These are phyloP conservation scores for Trinorchestia longiramus DNA, from an alignment of 1,140 invertebrate genomes.

Conservation along the genomic window DNA sequence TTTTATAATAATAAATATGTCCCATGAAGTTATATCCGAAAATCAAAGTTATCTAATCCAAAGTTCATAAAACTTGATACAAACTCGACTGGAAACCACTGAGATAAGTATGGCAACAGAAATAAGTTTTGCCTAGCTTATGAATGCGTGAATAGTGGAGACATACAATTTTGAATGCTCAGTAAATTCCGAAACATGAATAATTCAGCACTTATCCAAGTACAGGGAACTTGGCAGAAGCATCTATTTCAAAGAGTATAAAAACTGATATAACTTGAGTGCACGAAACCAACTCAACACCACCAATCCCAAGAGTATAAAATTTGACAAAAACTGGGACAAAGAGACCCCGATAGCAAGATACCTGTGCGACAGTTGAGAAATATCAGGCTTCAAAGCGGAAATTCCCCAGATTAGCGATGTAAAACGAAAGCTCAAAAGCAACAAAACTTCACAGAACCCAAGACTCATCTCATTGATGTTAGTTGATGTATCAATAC, in stretches of 20 bases:
- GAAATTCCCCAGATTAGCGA: background rate
- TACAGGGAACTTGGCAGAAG: background rate
- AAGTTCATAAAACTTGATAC: too few species aligned
- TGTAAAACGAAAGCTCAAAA: background rate
- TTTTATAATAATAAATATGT: too few species aligned
- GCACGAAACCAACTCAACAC: background rate
- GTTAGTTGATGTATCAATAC: too few species aligned
- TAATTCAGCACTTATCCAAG: background rate
- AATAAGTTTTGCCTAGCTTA: too few species aligned
- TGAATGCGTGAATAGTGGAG: too few species aligned
- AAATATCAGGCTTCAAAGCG: background rate
- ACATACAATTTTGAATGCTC: background rate
- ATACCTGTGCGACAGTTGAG: background rate
- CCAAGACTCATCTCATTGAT: background rate
- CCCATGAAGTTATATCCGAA: too few species aligned
- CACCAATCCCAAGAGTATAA: background rate
- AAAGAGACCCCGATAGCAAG: background rate
- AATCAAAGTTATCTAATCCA: too few species aligned
- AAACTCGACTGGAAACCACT: too few species aligned
- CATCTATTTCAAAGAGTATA: background rate
- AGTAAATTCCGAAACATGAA: background rate
- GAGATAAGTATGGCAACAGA: too few species aligned
- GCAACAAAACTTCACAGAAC: background rate
- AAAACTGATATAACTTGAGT: background rate
- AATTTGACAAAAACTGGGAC: background rate